phyloP scores from a whole-genome alignment of 2,113 vertebrate species.

The Rhynchomys soricoides region DNA sequence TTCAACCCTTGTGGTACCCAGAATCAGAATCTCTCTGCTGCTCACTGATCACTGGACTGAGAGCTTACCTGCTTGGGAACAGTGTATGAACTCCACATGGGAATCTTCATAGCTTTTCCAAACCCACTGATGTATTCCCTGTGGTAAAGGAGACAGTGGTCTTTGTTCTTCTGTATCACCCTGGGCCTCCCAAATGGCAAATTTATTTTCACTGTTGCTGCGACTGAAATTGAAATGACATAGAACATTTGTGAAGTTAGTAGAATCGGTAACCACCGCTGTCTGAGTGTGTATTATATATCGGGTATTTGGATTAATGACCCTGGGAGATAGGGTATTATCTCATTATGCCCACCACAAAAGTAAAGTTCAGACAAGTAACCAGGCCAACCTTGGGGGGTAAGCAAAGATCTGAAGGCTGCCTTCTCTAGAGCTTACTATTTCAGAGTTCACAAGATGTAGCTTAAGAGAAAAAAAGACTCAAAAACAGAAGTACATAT shows the following conservation, averaged over 20 bases:
- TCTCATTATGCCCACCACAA: not conserved
- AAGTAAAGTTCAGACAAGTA: not conserved
- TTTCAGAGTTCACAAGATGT: not conserved
- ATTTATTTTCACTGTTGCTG: conserved; percentile 64
- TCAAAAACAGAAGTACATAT: not conserved
- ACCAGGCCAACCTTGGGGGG: not conserved
- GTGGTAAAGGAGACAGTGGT: conserved; percentile 92
- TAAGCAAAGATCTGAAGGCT: not conserved
- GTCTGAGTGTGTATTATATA: not conserved
- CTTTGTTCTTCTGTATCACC: conserved; percentile 83
- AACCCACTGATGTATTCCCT: conserved; percentile 91
- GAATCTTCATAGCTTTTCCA: conserved; percentile 86
- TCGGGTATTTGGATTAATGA: not conserved
- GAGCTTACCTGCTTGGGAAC: conserved; percentile 88
- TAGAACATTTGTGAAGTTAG: conserved; percentile 17
- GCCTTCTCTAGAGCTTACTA: not conserved
- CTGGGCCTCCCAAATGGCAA: conserved; percentile 90
- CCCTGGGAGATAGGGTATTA: not conserved
- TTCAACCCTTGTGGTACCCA: not conserved
- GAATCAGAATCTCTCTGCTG: not conserved
- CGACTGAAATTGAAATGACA: conserved; percentile 80
- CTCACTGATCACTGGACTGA: not conserved
- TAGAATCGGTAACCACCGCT: not conserved
- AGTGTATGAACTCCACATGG: conserved; percentile 95
- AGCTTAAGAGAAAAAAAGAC: not conserved